Percentiles rank a stretch among this genome's conserved stretches.
Conservation (phyloP, 1,140 invertebrate genomes). For the Neodiprion virginianus region DNA sequence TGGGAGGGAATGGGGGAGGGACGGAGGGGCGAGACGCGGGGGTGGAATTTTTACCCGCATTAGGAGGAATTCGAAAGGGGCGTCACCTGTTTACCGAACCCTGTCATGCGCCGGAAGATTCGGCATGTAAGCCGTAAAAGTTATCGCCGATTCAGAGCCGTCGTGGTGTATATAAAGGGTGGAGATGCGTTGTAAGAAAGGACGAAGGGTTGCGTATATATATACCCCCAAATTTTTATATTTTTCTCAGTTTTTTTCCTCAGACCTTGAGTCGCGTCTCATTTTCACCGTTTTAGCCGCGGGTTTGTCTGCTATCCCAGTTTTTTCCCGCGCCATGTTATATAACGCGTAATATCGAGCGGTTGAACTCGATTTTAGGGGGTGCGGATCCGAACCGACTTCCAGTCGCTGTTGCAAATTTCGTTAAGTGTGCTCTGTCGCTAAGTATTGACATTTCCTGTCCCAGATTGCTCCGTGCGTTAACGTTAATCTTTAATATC, state of each 20-base stretch:
- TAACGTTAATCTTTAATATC: constrained; percentile 3
- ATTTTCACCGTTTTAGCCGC: too few relatives aligned
- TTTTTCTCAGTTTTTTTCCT: too few relatives aligned
- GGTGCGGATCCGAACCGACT: too few relatives aligned
- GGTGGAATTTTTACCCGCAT: not conserved
- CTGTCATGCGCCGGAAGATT: not conserved
- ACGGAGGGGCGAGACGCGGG: not conserved
- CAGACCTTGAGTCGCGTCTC: too few relatives aligned
- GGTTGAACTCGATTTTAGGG: not conserved
- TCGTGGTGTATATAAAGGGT: too few relatives aligned
- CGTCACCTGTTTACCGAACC: constrained; percentile 4
- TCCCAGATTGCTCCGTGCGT: not conserved
- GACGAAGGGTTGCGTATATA: too few relatives aligned
- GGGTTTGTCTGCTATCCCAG: too few relatives aligned
- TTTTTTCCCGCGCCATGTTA: not conserved
- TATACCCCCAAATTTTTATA: too few relatives aligned
- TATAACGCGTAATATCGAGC: not conserved
- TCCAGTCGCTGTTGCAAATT: not conserved
- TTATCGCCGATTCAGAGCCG: not conserved
- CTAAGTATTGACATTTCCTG: constrained; percentile 2
- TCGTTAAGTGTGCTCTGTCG: not conserved
- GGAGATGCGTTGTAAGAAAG: too few relatives aligned
- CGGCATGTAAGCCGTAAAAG: not conserved
- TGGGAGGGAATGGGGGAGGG: not conserved
- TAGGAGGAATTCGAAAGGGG: not conserved